Conservation (phyloP, 2,797 vertebrate species). For the Columba guinea region DNA sequence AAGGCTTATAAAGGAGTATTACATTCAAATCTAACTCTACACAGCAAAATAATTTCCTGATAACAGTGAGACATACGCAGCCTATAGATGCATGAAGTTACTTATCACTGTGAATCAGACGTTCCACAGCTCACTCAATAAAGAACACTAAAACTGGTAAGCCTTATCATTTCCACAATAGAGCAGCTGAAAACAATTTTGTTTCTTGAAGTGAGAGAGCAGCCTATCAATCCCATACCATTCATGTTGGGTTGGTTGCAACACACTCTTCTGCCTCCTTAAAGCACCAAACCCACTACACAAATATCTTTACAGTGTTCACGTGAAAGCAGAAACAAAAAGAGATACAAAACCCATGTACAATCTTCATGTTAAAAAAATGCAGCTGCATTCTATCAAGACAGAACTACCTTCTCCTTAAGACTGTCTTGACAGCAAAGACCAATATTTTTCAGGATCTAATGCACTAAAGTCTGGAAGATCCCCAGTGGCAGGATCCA, state of each 20-base stretch:
- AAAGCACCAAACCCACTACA: rapidly evolving
- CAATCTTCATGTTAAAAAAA: background rate
- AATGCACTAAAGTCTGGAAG: background rate
- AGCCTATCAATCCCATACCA: background rate
- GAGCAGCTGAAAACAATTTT: background rate
- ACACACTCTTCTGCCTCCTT: background rate
- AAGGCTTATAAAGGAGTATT: background rate
- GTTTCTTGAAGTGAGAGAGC: background rate
- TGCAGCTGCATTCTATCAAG: background rate
- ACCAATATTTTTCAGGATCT: background rate
- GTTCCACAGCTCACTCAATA: background rate
- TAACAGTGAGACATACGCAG: background rate
- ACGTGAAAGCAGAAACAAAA: background rate
- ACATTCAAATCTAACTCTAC: background rate
- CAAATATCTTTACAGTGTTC: background rate
- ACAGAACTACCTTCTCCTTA: background rate
- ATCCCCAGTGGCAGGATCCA: background rate
- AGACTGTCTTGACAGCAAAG: background rate
- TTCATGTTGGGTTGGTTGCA: background rate
- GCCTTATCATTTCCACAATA: background rate
- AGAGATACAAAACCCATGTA: background rate
- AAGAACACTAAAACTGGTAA: background rate
- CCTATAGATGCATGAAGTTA: background rate
- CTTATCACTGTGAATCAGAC: background rate
- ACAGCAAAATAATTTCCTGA: background rate